phyloP scores from a whole-genome alignment of 2,797 vertebrate species.

The Glyptemys insculpta region DNA sequence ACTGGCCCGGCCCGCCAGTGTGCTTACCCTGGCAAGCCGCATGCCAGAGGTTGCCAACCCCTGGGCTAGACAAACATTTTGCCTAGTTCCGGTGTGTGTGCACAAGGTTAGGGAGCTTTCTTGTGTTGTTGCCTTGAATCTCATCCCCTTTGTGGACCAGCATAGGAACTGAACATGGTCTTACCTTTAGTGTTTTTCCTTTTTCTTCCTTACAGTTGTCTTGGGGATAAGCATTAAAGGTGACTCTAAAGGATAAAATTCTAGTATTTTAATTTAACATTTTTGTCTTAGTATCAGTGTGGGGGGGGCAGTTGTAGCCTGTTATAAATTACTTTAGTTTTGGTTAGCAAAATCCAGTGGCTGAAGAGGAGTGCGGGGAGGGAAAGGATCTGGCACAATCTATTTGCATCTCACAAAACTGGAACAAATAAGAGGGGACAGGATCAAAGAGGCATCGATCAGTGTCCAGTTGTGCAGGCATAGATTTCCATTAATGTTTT shows the following conservation, averaged over 20 bases:
- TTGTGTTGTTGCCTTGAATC: not conserved
- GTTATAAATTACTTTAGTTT: not conserved
- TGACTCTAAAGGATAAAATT: not conserved
- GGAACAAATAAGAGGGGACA: not conserved
- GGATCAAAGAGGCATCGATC: slow-evolving; percentile 24
- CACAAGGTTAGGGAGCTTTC: not conserved
- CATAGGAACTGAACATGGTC: not conserved
- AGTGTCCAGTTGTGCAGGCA: slow-evolving; percentile 20
- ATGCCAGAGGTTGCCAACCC: too few relatives aligned
- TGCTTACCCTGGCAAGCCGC: too few relatives aligned
- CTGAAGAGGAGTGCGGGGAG: not conserved
- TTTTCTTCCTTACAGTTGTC: not conserved
- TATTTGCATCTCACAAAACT: not conserved
- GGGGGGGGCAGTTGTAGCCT: slow-evolving; percentile 2
- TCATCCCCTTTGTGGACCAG: not conserved
- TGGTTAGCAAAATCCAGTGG: not conserved
- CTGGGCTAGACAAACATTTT: not conserved
- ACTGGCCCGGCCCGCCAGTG: too few relatives aligned
- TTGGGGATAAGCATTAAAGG: not conserved
- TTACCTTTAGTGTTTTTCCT: not conserved
- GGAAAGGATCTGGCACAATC: slow-evolving; percentile 21
- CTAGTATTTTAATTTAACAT: not conserved
- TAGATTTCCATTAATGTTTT: slow-evolving; percentile 43
- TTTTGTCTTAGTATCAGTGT: not conserved
- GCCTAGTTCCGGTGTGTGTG: not conserved